Base-by-base conservation (phyloP, 2,888 invertebrate species). In the Hirtodrosophila confusa region DNA sequence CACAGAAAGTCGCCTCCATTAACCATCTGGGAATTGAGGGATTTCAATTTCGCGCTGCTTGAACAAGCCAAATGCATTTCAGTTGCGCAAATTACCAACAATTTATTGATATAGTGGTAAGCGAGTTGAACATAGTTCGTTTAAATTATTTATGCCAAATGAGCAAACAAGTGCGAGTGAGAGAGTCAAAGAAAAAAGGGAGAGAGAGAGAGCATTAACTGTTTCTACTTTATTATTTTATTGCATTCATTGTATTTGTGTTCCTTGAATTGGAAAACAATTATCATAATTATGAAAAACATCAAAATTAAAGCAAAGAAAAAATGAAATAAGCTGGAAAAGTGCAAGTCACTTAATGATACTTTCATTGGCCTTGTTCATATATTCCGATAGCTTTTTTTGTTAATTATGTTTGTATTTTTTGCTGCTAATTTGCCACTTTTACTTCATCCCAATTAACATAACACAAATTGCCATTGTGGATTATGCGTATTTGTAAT, bases 191-290 rank as follows among this genome's bases (percentile, higher is more conserved):
- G 3, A 37, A n/a, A n/a, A n/a, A n/a, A n/a, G n/a, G n/a, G 29
- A 60, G 31, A 12, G 40, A n/a, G 17, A 27, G 29, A 50, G n/a
- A 5, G 56, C 23, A 8, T 56, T 47, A 17, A 17, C 17, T 17
- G 17, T 54, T 9, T 12, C 48, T 63, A 62, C 55, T 66, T 67
- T 41, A 48, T 72, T 61, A 82, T 75, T 84, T 66, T 78, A 76
- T 73, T 83, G 69, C 57, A 63, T 78, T 69, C 69, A 72, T 60
- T 78, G 61, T 70, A 44, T 61, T 83, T 63, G 53, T 75, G 89
- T 88, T 86, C 65, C 65, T 76, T 85, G 66, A 74, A 80, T 80
- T 86, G 88, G 79, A 89, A 89, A 89, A 70, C 83, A 83, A 89
- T 89, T 87, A 86, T 75, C 68, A 74, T 79, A 78, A 83, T 84